Base-by-base conservation (phyloP, 2,888 invertebrate genomes). In the Hemistola chrysoprasaria region DNA sequence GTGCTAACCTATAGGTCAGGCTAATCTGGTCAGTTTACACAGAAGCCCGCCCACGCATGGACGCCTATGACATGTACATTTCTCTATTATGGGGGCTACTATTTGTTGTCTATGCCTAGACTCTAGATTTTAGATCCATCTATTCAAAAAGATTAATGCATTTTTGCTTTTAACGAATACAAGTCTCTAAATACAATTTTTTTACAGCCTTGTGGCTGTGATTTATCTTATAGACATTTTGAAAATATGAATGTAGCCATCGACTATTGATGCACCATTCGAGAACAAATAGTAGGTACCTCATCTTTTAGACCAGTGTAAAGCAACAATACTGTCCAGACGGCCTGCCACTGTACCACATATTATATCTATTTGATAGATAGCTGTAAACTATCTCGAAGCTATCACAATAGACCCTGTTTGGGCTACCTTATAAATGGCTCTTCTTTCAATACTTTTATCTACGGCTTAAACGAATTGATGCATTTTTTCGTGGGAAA, bases 1-100 rank as follows among this genome's bases (percentile, higher is more conserved):
- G 41, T 50, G 45, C 36, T 35, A 42, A 24, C 26, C 29, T 28
- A 43, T 25, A 34, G 53, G 23, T 43, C 59, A 44, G 1, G 28
- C 4, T 38, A 38, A 3, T 16, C 31, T 58, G 60, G 59, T 22
- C 42, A 9, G 27, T 16, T 16, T 8, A 8, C 40, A 27, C 33
- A 43, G 40, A 55, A 48, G 29, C 25, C 31, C 64, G 48, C 70
- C 67, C 59, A 70, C 70, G 59, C 56, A 38, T 35, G 33, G 48
- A 50, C 59, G 58, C 56, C 57, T 59, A 40, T 50, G 56, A 51
- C 46, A 50, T 55, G 58, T 59, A 45, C 35, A 46, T 64, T 67
- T 69, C 65, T 63, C 64, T 63, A 70, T 45, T 39, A 34, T 32
- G 16, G 16, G 30, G 25, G 25, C 6, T 10, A 70, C 67, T 47